Conservation (phyloP, 1,140 invertebrate species). For the Zaprionus ornatus region DNA sequence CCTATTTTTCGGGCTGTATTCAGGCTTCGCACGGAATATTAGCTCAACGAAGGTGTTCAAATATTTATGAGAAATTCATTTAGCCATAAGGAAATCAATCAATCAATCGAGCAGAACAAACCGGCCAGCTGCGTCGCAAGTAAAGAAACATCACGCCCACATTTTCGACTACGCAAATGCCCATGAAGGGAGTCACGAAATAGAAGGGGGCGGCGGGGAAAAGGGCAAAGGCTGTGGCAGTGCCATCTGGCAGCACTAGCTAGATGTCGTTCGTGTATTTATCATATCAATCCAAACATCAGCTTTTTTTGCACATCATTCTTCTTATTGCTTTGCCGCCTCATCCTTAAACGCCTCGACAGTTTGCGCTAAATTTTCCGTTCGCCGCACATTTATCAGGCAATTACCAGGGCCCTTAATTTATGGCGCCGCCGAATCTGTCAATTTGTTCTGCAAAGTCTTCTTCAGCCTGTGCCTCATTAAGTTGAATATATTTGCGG, state of each 20-base stretch:
- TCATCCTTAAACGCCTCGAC: neutral
- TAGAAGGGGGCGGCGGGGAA: neutral
- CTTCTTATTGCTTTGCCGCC: conserved; percentile 1
- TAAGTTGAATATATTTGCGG: conserved; percentile 19
- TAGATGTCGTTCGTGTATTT: conserved; percentile 41
- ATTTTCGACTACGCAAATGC: conserved; percentile 12
- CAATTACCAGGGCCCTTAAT: conserved; percentile 52
- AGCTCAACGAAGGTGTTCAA: conserved; percentile 30
- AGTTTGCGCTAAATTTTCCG: conserved; percentile 23
- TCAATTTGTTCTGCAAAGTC: conserved; percentile 32
- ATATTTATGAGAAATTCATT: conserved; percentile 70
- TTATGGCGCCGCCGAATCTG: conserved; percentile 32
- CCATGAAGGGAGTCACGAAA: neutral
- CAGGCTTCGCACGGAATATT: conserved; percentile 25
- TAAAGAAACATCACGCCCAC: conserved; percentile 22
- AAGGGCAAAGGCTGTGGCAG: conserved; percentile 23
- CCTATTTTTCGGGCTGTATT: conserved; percentile 8
- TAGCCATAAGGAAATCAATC: conserved; percentile 54
- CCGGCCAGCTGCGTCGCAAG: conserved; percentile 26
- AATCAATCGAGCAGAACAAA: conserved; percentile 52
- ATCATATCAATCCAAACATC: conserved; percentile 55
- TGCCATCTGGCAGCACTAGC: conserved; percentile 1
- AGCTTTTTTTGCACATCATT: conserved; percentile 28
- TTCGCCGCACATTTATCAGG: conserved; percentile 40
- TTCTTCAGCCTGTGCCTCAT: conserved; percentile 6